These are phyloP conservation scores for Tiphia femorata DNA, from an alignment of 2,888 invertebrate genomes.

Conservation along the genomic window DNA sequence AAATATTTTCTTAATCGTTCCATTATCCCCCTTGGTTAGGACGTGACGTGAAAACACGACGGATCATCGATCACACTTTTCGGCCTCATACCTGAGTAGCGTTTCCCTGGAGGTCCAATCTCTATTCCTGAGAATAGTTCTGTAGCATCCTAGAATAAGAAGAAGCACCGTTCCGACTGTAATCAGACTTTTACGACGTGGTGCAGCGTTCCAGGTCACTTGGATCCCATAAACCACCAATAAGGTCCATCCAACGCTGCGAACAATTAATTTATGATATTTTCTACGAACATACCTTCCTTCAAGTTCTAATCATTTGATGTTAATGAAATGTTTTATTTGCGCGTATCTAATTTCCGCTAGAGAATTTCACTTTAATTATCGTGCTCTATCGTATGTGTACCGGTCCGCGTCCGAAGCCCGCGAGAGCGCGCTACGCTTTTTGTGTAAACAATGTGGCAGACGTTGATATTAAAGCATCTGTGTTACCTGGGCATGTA, in stretches of 20 bases:
- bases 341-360: no score
- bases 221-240: constrained; percentile 83
- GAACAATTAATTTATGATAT: constrained; percentile 43
- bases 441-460: background rate
- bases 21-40: no score
- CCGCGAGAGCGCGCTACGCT: background rate
- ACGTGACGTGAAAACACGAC: no score
- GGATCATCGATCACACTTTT: no score
- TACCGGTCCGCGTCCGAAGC: constrained; percentile 5
- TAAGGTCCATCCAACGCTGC: constrained; percentile 84
- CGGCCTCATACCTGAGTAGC: constrained; percentile 78
- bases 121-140: constrained; percentile 78
- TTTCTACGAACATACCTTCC: no score
- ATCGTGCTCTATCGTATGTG: background rate
- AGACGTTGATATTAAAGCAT: constrained; percentile 4
- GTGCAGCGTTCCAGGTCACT: constrained; percentile 73
- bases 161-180: constrained; percentile 73
- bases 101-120: constrained; percentile 86
- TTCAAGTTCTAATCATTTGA: background rate
- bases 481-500: constrained; percentile 84
- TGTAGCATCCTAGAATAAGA: constrained; percentile 75
- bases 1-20: no score
- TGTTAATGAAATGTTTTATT: background rate
- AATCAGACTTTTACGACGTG: constrained; percentile 70
- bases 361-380: background rate